phyloP scores from a whole-genome alignment of 2,888 invertebrate species.

The Phortica magna region DNA sequence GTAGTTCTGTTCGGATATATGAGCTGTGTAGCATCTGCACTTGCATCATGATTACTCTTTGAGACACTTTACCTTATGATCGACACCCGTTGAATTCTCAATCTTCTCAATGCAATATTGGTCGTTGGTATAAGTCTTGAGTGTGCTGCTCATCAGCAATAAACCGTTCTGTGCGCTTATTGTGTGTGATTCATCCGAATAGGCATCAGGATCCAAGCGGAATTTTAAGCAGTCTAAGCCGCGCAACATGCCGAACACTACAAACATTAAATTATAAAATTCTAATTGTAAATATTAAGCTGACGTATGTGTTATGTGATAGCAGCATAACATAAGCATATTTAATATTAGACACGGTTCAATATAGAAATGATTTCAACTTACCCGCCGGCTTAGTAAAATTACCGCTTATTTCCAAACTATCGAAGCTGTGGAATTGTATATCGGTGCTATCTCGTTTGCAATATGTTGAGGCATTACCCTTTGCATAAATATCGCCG shows the following conservation, averaged over 20 bases:
- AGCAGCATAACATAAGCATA: neutral
- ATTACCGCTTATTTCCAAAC: conserved; percentile 64
- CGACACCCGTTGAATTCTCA: conserved; percentile 49
- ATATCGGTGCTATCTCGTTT: conserved; percentile 59
- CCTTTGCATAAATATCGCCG: conserved; percentile 68
- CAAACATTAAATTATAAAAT: neutral
- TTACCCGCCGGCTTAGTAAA: conserved; percentile 72
- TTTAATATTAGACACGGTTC: neutral
- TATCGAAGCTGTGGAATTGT: conserved; percentile 67
- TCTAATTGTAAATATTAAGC: conserved; percentile 6
- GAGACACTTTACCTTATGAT: conserved; percentile 64
- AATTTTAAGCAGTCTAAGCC: conserved; percentile 73
- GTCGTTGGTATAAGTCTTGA: conserved; percentile 63
- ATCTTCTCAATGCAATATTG: conserved; percentile 75
- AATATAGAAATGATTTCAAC: conserved; percentile 35
- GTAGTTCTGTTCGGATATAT: conserved; percentile 21
- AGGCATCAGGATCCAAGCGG: conserved; percentile 67
- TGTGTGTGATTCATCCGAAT: conserved; percentile 67
- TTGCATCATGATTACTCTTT: neutral
- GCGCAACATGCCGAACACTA: conserved; percentile 73
- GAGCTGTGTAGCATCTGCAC: too few species aligned
- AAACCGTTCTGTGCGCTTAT: conserved; percentile 72
- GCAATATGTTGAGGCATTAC: conserved; percentile 68
- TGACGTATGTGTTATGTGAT: too few species aligned
- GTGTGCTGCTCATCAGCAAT: conserved; percentile 60